Evolutionary conservation across 2,797 vertebrate genomes (phyloP), one percentile per base, ranked within the genome.

Genomic region (Falco concolor): DNA sequence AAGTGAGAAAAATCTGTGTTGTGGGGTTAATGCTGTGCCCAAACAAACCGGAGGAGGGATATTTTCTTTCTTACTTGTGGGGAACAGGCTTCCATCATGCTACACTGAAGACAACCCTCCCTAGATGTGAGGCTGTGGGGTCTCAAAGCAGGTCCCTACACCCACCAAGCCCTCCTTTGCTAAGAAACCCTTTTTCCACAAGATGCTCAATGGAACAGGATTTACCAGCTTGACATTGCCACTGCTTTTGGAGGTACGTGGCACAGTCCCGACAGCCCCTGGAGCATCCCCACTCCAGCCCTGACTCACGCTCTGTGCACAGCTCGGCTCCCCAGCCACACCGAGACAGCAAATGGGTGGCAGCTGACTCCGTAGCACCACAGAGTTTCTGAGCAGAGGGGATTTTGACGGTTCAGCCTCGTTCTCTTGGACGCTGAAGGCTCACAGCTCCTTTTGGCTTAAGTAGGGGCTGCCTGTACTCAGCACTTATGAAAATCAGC

Each of bases 401-500:
- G 80, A 88, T 95, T 97, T 76, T 52, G 92, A 54, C 0, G 0
- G 47, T 94, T 94, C 88, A 74, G 63, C 67, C 67, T 84, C 11
- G 0, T 92, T 92, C 65, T 89, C n/a, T 84, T 32, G 67, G 47
- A 78, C 0, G 22, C 77, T 12, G 10, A 95, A 75, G 34, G 30
- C 89, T 97, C 90, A 65, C 78, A 87, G 75, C 53, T 93, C 65
- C 72, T 94, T 82, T 64, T 63, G 84, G 38, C 87, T 96, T 93
- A 97, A 96, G 94, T 12, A 74, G 3, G 32, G 67, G n/a, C 87
- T 95, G 77, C 82, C 89, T 96, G 74, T 88, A 67, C 87, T 96
- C 95, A 97, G 95, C 91, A 95, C 32, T 97, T 96, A 91, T 44
- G 91, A 96, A 96, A 95, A 95, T 96, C 95, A 96, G 89, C 77